Conservation (phyloP, 2,888 invertebrate genomes). For the Andrena trimmerana region DNA sequence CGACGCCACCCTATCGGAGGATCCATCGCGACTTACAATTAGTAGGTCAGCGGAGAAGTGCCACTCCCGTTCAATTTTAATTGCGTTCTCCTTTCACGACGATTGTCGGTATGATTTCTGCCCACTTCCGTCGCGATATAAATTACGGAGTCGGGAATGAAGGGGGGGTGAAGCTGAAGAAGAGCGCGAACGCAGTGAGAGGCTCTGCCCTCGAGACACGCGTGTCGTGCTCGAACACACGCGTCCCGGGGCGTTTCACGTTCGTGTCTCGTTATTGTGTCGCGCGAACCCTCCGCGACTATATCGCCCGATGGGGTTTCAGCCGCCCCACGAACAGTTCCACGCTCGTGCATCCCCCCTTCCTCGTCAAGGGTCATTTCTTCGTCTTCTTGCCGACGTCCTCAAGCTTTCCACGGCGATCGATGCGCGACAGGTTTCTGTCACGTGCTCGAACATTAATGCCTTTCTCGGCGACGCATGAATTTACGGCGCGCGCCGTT, state of each 20-base stretch:
- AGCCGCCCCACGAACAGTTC: conserved; percentile 51
- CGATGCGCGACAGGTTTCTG: conserved; percentile 62
- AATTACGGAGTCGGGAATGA: conserved; percentile 29
- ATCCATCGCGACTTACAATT: no score
- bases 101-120: neutral
- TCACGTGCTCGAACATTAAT: conserved; percentile 54
- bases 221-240: conserved; percentile 51
- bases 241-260: conserved; percentile 25
- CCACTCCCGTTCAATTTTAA: no score
- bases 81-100: neutral
- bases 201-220: conserved; percentile 45
- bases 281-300: conserved; percentile 53
- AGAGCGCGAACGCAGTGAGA: conserved; percentile 44
- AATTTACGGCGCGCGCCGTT: conserved; percentile 30
- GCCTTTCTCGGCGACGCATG: conserved; percentile 8
- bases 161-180: neutral
- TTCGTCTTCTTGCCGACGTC: conserved; percentile 52
- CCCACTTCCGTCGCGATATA: conserved; percentile 8
- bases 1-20: no score
- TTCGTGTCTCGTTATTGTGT: conserved; percentile 58
- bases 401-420: conserved; percentile 42
- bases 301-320: conserved; percentile 62
- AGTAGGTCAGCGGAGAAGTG: no score
- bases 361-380: conserved; percentile 63
- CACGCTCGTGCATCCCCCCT: conserved; percentile 28